These are phyloP conservation scores for Rhamphomyia laevipes DNA, from an alignment of 2,888 invertebrate species.

Conservation along the genomic window DNA sequence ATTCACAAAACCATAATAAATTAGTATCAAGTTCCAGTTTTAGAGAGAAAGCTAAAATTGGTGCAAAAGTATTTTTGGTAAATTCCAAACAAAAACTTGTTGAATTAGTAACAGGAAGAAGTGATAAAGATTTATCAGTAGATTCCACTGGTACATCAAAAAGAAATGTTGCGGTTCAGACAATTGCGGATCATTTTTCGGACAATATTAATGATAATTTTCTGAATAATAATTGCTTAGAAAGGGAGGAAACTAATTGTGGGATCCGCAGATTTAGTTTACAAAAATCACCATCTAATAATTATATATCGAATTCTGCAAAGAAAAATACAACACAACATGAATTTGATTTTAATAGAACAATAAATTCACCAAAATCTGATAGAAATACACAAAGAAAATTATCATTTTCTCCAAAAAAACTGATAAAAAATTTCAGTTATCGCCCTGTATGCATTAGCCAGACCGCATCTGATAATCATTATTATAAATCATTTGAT, in stretches of 20 bases:
- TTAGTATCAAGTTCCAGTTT: conserved; percentile 5
- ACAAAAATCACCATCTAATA: conserved; percentile 31
- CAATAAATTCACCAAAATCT: conserved; percentile 25
- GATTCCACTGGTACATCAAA: not conserved
- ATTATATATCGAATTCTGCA: conserved; percentile 29
- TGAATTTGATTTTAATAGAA: conserved; percentile 31
- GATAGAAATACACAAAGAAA: conserved; percentile 16
- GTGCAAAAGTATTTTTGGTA: conserved; percentile 22
- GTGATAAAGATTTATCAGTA: conserved; percentile 17
- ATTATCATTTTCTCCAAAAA: not conserved
- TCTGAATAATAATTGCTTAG: not conserved
- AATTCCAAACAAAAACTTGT: conserved; percentile 30
- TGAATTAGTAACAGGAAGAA: conserved; percentile 29
- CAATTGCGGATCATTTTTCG: conserved; percentile 12
- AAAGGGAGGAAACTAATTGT: conserved; percentile 17
- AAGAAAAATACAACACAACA: conserved; percentile 14
- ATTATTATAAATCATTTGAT: conserved; percentile 32
- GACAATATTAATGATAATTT: not conserved
- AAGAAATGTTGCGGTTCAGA: conserved; percentile 26
- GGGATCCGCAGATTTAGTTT: conserved; percentile 12
- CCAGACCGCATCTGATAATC: too few species aligned
- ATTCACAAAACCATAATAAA: conserved; percentile 10
- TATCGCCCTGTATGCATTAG: not conserved
- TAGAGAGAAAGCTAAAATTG: conserved; percentile 8
- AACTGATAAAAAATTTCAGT: conserved; percentile 3